Evolutionary conservation across 53 echinoderm and acorn worm genomes (phyloP).

Genomic region (Holothuria leucospilota): DNA sequence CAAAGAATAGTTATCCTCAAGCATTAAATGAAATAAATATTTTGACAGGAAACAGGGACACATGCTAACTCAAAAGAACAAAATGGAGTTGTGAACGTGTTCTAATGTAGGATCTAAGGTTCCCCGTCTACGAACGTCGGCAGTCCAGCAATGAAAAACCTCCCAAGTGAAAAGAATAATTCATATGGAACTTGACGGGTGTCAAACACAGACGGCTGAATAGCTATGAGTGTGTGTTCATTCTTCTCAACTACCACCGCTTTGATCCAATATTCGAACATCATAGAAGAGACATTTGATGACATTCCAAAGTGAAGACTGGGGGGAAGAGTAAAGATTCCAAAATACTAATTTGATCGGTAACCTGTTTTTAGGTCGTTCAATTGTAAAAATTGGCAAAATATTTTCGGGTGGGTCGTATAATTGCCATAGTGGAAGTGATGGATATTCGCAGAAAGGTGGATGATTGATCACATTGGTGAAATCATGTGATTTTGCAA

Average conservation of each 20-base stretch:
- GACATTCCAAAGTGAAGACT: slow-evolving; percentile 98
- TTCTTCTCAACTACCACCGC: slow-evolving; percentile 84
- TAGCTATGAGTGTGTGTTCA: slow-evolving; percentile 79
- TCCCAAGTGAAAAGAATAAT: slow-evolving; percentile 88
- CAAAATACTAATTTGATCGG: too few relatives aligned
- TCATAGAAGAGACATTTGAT: slow-evolving; percentile 98
- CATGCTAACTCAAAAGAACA: too few relatives aligned
- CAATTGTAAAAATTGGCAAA: too few relatives aligned
- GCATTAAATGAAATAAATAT: too few relatives aligned
- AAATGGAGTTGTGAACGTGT: not conserved
- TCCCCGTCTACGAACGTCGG: slow-evolving; percentile 84
- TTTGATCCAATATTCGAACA: slow-evolving; percentile 92
- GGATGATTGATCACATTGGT: too few relatives aligned
- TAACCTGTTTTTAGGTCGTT: too few relatives aligned
- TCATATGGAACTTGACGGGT: slow-evolving; percentile 76
- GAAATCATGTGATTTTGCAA: too few relatives aligned
- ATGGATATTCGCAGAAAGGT: too few relatives aligned
- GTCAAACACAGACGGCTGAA: slow-evolving; percentile 79
- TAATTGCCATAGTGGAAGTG: too few relatives aligned
- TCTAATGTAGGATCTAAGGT: slow-evolving; percentile 81
- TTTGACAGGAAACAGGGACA: too few relatives aligned
- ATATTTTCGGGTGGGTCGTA: too few relatives aligned
- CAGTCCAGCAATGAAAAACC: slow-evolving; percentile 99
- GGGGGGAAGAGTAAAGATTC: not conserved
- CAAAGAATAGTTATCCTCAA: too few relatives aligned